Evolutionary conservation across 2,113 vertebrate genomes (phyloP), one percentile per base, ranked within the genome.

Genomic region (Sorex fumeus): DNA sequence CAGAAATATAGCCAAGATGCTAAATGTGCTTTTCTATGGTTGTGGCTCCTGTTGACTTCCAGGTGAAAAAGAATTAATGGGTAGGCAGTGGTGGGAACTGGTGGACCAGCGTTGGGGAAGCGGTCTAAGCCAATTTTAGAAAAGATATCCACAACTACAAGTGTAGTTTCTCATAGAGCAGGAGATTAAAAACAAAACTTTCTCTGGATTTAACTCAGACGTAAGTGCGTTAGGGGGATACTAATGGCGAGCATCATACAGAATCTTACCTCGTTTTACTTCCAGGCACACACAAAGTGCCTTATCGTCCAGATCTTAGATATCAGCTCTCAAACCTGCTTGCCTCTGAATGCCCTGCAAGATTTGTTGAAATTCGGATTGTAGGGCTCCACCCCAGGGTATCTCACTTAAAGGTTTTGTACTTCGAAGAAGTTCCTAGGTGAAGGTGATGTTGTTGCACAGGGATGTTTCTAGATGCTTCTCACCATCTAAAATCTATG

Each of bases 401-500:
- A 66, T 60, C 80, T 64, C 12, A 77, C 30, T 76, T 60, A 45
- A n/a, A n/a, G 36, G 28, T 16, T 15, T 32, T 78, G 36, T 40
- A 53, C 27, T 70, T 30, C 30, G 66, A 91, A 25, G 6, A 87
- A 80, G 50, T 81, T 70, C 16, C 85, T 82, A 74, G 36, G 7
- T 70, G 62, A 67, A 12, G 50, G 43, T 70, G 28, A 3, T 25
- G 1, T 50, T 79, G 28, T 82, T 86, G 30, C 2, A 1, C 50
- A 80, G 40, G 28, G 28, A 62, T 74, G 19, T 88, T 81, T 88
- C 62, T 84, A 43, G 75, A 57, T 85, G 16, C 45, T 83, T 77
- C 45, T 83, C 72, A 36, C 4, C 10, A 8, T 21, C 43, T 69
- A 57, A 87, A 60, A 50, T 57, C 4, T 34, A 6, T 57, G 21